phyloP scores from a whole-genome alignment of 1,140 invertebrate genomes.

The Hesperophylax magnus region DNA sequence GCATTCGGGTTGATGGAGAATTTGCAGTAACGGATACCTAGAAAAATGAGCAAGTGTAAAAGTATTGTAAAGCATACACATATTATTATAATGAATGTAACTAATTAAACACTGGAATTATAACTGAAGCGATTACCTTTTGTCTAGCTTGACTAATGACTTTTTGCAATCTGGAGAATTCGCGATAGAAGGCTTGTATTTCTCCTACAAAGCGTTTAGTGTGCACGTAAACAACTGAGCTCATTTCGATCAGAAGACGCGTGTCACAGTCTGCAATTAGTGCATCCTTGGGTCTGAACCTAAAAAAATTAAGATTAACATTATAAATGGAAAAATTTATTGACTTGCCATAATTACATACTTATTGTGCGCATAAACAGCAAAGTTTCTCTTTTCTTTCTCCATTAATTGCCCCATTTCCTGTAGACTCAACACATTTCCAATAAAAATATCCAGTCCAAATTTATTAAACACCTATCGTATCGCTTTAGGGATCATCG shows the following conservation, averaged over 20 bases:
- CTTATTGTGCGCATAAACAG: too few species aligned
- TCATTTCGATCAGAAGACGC: conserved; percentile 85
- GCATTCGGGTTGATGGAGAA: conserved; percentile 60
- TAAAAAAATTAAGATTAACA: conserved; percentile 50
- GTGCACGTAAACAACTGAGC: conserved; percentile 93
- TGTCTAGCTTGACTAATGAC: conserved; percentile 66
- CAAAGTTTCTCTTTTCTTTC: too few species aligned
- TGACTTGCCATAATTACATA: too few species aligned
- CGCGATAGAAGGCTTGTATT: conserved; percentile 87
- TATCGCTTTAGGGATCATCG: too few species aligned
- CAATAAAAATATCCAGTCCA: too few species aligned
- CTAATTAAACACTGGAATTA: too few species aligned
- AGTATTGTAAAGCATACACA: too few species aligned
- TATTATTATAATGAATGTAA: too few species aligned
- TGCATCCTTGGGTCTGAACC: conserved; percentile 64
- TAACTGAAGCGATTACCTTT: conserved; percentile 60
- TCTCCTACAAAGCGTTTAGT: conserved; percentile 94
- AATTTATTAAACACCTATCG: too few species aligned
- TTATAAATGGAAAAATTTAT: too few species aligned
- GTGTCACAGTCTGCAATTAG: conserved; percentile 79
- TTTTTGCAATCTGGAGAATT: conserved; percentile 88
- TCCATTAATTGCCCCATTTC: too few species aligned
- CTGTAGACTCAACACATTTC: too few species aligned
- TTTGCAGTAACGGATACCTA: conserved; percentile 62
- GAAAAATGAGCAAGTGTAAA: background rate